Percentiles rank a stretch among this genome's conserved stretches.
Evolutionary conservation across 2,888 invertebrate genomes (phyloP).

Genomic region (Mimumesa dahlbomi): DNA sequence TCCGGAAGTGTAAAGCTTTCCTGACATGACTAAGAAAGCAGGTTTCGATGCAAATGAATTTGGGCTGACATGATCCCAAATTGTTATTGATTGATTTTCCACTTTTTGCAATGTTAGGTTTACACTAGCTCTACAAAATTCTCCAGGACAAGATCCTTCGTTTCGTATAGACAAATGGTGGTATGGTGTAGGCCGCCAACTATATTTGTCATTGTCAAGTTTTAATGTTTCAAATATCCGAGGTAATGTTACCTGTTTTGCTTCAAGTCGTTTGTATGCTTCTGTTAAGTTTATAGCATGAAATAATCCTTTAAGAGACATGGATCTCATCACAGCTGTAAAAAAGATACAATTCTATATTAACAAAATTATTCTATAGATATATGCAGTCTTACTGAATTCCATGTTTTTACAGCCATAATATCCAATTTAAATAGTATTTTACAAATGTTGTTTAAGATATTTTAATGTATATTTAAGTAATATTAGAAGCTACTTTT

Average conservation of each 20-base stretch:
- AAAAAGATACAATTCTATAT: no score
- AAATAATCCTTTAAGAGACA: conserved; percentile 48
- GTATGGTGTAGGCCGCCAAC: conserved; percentile 67
- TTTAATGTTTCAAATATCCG: conserved; percentile 40
- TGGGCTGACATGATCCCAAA: conserved; percentile 84
- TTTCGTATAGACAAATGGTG: conserved; percentile 85
- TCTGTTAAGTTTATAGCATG: conserved; percentile 37
- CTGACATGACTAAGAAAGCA: conserved; percentile 82
- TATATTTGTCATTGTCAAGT: conserved; percentile 45
- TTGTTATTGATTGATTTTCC: conserved; percentile 81
- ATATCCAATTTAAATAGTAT: no score
- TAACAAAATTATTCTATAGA: no score
- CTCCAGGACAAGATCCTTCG: conserved; percentile 85
- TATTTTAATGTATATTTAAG: no score
- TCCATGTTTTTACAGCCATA: no score
- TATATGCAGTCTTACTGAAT: no score
- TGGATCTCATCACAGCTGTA: conserved; percentile 42
- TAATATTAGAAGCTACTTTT: not conserved
- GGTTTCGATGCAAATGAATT: conserved; percentile 88
- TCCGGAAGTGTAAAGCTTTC: conserved; percentile 84
- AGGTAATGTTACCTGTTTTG: conserved; percentile 17
- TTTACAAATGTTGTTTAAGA: no score
- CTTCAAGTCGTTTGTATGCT: conserved; percentile 14
- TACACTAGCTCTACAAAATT: conserved; percentile 83
- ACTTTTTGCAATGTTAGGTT: conserved; percentile 81